Evolutionary conservation across 2,113 vertebrate genomes (phyloP).

Genomic region (Melozone crissalis): DNA sequence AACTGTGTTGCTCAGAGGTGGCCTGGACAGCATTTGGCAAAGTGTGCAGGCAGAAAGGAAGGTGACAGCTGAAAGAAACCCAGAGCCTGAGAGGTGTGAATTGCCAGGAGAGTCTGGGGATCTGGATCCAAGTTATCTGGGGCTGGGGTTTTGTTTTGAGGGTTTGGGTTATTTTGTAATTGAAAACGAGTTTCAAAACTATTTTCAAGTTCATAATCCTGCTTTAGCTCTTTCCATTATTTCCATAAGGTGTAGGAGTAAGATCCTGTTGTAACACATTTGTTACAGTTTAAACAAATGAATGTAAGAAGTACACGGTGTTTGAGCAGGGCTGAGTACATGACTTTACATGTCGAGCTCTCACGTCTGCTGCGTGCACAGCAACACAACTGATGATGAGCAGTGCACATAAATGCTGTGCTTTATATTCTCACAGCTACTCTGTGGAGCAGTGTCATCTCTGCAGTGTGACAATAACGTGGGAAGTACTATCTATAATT

Average conservation of each 20-base stretch:
- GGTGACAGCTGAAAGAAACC: not conserved
- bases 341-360: slow-evolving; percentile 30
- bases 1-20: not conserved
- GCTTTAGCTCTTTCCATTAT: not conserved
- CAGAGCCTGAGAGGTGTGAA: not conserved
- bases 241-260: slow-evolving; percentile 40
- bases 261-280: slow-evolving; percentile 55
- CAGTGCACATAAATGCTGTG: not conserved
- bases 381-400: not conserved
- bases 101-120: not conserved
- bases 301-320: not conserved
- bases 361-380: not conserved
- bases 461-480: not conserved
- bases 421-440: not conserved
- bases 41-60: not conserved
- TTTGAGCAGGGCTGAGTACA: slow-evolving; percentile 23
- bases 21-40: not conserved
- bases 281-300: slow-evolving; percentile 33
- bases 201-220: not conserved
- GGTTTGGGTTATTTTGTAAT: not conserved
- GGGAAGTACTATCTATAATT: slow-evolving; percentile 21
- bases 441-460: not conserved
- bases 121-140: not conserved
- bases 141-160: not conserved
- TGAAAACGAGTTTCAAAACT: not conserved